Base-by-base conservation (phyloP, 2,113 vertebrate species). In the Sciurus niger region DNA sequence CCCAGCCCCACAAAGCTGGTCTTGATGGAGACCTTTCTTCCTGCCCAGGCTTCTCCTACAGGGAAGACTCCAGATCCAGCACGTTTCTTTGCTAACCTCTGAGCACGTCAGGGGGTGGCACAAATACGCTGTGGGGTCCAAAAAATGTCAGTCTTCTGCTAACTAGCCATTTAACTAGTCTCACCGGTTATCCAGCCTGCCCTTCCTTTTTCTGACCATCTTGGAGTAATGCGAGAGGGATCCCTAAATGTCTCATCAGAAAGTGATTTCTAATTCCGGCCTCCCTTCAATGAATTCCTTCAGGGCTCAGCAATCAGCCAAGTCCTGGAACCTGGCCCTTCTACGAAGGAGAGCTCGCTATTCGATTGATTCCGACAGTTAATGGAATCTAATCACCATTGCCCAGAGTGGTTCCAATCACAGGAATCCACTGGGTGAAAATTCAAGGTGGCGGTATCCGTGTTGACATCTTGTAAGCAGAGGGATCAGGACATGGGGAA, bases 341-440 rank as follows among this genome's bases (percentile, higher is more conserved):
- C 96, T 84, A 85, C 82, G 89, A 94, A 91, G 92, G 90, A 93
- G 93, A 93, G 70, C 76, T 87, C 22, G 1, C n/a, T 40, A 70
- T 97, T 95, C 90, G 88, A 78, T 96, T 90, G 93, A 96, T 96
- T 96, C 82, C 51, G 22, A 79, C 17, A 46, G 84, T 84, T 92
- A 95, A 94, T 96, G 96, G 88, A 94, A 92, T 95, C 89, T 95
- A 92, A 95, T 95, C 80, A 28, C 86, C 83, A 80, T 95, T 94
- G 90, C 78, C 84, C 93, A 63, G 94, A 97, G 95, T 87, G 60
- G 93, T 97, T 90, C 90, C 94, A 95, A 96, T 94, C 77, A 79
- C 80, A 96, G 92, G 88, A 96, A 77, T 96, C 72, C 53, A 89
- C 87, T 13, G 13, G 72, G 37, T 93, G 90, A 86, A 93, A 97